Percentiles rank a stretch among this genome's conserved stretches.
Conservation (phyloP, 2,797 vertebrate species). For the Sebastes diploproa region DNA sequence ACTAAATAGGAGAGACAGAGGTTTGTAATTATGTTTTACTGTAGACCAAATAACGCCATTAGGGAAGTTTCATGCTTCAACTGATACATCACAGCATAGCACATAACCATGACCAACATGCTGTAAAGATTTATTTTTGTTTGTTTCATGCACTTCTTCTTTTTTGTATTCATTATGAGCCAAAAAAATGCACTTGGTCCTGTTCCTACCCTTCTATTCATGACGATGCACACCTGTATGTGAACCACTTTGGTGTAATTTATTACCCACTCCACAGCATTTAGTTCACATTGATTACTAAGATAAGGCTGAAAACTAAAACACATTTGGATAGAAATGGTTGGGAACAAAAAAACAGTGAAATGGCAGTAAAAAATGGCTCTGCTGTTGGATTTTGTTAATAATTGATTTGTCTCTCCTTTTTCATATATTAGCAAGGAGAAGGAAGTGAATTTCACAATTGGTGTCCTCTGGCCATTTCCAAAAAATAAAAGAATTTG, state of each 20-base stretch:
- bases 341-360: not conserved
- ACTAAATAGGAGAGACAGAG: not conserved
- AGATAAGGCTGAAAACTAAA: conserved; percentile 2
- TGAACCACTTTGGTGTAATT: conserved; percentile 11
- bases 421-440: conserved; percentile 16
- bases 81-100: not conserved
- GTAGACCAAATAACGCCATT: conserved; percentile 2
- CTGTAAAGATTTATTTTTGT: not conserved
- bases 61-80: not conserved
- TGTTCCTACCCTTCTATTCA: not conserved
- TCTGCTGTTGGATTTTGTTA: conserved; percentile 21
- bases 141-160: not conserved
- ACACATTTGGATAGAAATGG: not conserved
- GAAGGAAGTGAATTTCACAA: not conserved
- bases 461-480: not conserved
- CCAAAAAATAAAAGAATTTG: not conserved
- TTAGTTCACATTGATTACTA: conserved; percentile 1
- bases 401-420: conserved; percentile 25
- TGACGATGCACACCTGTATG: conserved; percentile 16
- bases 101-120: not conserved
- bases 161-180: not conserved
- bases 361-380: conserved; percentile 2
- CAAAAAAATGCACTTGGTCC: not conserved
- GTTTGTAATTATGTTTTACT: conserved; percentile 11
- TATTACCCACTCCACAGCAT: not conserved